A percentile compares a stretch with the other conserved stretches of the same genome.
Evolutionary conservation across 2,113 vertebrate species (phyloP).

Genomic region (Etheostoma cragini): DNA sequence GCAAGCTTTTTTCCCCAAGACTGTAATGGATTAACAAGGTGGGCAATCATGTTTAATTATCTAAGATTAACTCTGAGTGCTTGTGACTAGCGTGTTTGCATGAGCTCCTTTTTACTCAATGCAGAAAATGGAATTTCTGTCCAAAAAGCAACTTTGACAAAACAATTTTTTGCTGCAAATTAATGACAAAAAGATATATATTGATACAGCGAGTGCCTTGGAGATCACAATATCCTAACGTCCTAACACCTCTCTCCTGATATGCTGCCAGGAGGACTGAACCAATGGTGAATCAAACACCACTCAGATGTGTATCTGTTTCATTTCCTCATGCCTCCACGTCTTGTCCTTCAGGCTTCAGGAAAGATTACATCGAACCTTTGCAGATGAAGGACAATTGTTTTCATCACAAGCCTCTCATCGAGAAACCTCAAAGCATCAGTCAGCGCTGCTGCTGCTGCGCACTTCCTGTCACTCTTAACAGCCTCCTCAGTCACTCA

Average conservation of each 20-base stretch:
- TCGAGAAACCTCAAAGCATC: neutral
- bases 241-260: constrained; percentile 17
- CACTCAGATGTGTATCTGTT: constrained; percentile 65
- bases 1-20: neutral
- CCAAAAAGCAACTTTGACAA: neutral
- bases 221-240: constrained; percentile 16
- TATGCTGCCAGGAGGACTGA: constrained; percentile 13
- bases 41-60: constrained; percentile 6
- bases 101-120: neutral
- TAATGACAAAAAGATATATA: constrained; percentile 30
- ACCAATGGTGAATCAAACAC: constrained; percentile 46
- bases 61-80: neutral
- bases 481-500: constrained; percentile 8
- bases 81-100: neutral
- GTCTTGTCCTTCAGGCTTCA: constrained; percentile 48
- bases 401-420: constrained; percentile 34
- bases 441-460: constrained; percentile 16
- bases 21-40: neutral
- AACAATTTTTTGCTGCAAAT: constrained; percentile 9
- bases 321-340: constrained; percentile 68
- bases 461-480: constrained; percentile 15
- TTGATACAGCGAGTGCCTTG: constrained; percentile 7
- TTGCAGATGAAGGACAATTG: constrained; percentile 37
- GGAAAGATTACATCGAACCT: constrained; percentile 39
- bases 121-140: neutral